A percentile compares a stretch with the other conserved stretches of the same genome.
phyloP scores from a whole-genome alignment of 1,140 invertebrate genomes.

The Drosophila pseudoobscura region DNA sequence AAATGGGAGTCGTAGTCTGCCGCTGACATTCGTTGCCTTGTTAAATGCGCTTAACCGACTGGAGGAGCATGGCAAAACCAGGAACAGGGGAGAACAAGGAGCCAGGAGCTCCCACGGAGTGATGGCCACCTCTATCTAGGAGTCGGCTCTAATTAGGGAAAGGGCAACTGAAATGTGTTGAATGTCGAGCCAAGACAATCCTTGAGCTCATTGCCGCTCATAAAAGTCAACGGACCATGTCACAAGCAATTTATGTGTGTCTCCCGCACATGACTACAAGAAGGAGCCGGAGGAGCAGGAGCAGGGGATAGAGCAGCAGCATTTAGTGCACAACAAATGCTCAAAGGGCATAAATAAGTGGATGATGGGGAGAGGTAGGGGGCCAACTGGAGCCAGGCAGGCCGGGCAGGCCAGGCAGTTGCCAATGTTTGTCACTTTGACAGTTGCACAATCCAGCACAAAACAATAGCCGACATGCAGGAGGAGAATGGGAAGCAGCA shows the following conservation, averaged over 20 bases:
- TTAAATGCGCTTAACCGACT: slow-evolving; percentile 48
- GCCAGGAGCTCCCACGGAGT: not conserved
- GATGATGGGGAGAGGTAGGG: slow-evolving; percentile 4
- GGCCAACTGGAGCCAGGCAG: not conserved
- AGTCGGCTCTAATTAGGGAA: slow-evolving; percentile 47
- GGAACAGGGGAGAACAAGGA: no score
- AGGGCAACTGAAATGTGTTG: slow-evolving; percentile 44
- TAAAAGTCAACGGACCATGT: slow-evolving; percentile 79
- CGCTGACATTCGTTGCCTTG: slow-evolving; percentile 33
- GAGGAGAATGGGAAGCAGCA: not conserved
- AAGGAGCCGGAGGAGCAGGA: not conserved
- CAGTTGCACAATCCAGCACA: slow-evolving; percentile 71
- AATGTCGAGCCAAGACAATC: slow-evolving; percentile 69
- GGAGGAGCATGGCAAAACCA: not conserved
- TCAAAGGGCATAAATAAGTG: slow-evolving; percentile 78
- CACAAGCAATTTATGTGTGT: slow-evolving; percentile 76
- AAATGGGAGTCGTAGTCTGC: slow-evolving; percentile 18
- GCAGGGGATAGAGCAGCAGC: slow-evolving; percentile 2
- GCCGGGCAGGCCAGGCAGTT: slow-evolving; percentile 14
- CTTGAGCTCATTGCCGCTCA: slow-evolving; percentile 54
- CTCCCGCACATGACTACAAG: slow-evolving; percentile 42
- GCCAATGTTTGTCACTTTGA: slow-evolving; percentile 74
- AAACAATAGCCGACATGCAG: slow-evolving; percentile 31
- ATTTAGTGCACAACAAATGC: slow-evolving; percentile 68
- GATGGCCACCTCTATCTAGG: slow-evolving; percentile 9